Evolutionary conservation across 2,113 vertebrate genomes (phyloP).

Genomic region (Trogon surrucura): DNA sequence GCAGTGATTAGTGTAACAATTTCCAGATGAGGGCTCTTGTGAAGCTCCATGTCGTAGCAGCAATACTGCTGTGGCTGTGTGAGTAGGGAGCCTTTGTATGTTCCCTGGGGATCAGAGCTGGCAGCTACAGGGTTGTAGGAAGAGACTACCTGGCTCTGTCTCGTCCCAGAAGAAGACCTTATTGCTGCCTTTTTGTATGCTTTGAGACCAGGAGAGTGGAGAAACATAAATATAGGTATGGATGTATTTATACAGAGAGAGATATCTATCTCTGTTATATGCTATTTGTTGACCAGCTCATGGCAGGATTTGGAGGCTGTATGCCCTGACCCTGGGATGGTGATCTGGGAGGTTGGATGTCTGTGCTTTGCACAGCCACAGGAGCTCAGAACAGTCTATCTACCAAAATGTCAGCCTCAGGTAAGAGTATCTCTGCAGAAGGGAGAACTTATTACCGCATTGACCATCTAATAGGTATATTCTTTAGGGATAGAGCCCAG

Average conservation of each 20-base stretch:
- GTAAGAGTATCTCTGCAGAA: not conserved
- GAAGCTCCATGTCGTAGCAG: not conserved
- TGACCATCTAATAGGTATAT: not conserved
- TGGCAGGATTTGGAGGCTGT: not conserved
- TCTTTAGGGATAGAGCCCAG: not conserved
- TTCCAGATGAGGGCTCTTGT: constrained; percentile 61
- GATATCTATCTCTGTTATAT: not conserved
- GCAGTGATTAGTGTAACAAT: not conserved
- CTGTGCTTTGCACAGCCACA: not conserved
- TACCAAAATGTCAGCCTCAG: not conserved
- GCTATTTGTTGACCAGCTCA: not conserved
- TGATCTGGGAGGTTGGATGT: not conserved
- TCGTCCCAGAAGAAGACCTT: not conserved
- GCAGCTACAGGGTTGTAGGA: not conserved
- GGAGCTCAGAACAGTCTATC: not conserved
- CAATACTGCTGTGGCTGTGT: not conserved
- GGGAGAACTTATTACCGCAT: not conserved
- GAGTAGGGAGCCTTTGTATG: not conserved
- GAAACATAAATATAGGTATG: not conserved
- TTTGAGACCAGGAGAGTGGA: not conserved
- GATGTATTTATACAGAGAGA: not conserved
- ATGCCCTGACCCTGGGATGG: not conserved
- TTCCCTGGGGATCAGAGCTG: not conserved
- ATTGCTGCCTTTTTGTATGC: not conserved
- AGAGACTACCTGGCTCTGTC: not conserved